Conservation (phyloP, 2,888 invertebrate genomes). For the Eledone cirrhosa region DNA sequence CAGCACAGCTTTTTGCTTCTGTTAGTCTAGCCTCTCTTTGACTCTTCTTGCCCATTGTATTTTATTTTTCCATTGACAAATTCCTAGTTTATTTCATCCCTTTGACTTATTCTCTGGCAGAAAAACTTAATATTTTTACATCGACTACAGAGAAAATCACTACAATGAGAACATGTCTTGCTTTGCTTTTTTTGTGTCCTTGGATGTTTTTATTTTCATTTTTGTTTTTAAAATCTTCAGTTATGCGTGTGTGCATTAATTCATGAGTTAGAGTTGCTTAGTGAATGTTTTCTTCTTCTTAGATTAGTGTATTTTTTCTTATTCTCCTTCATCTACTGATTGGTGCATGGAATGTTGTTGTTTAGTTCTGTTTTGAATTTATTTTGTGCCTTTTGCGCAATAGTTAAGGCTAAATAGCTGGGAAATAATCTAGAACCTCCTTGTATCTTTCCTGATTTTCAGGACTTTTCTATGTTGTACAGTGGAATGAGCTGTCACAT, state of each 20-base stretch:
- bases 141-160: too few relatives aligned
- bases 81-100: constrained; percentile 8
- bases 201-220: neutral
- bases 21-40: constrained; percentile 23
- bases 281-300: neutral
- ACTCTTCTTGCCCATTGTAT: neutral
- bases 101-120: neutral
- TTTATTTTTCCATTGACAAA: constrained; percentile 1
- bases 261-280: neutral
- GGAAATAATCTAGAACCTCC: neutral
- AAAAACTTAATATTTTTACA: too few relatives aligned
- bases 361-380: neutral
- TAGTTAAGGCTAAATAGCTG: neutral
- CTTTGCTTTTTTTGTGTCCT: constrained; percentile 18
- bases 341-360: constrained; percentile 24
- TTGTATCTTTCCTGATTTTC: too few relatives aligned
- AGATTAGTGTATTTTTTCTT: neutral
- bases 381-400: neutral
- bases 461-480: too few relatives aligned
- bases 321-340: neutral
- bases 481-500: too few relatives aligned
- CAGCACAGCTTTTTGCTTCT: constrained; percentile 22
- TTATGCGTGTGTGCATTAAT: too few relatives aligned
- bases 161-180: neutral
- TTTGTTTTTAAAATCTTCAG: neutral